phyloP scores from a whole-genome alignment of 2,888 invertebrate species.

The Zygaena filipendulae region DNA sequence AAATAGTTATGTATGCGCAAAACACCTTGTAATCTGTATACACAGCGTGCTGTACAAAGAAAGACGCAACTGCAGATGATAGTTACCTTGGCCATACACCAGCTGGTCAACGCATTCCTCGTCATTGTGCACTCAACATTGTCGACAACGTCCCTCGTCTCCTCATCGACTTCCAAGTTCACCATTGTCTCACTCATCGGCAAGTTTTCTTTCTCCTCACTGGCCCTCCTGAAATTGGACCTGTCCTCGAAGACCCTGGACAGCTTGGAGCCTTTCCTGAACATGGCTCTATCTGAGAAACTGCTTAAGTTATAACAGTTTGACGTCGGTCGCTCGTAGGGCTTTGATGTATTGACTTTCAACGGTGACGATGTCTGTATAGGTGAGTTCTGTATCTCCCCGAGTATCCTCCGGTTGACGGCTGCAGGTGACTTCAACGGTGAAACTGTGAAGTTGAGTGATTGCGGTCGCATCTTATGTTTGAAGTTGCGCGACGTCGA shows the following conservation, averaged over 20 bases:
- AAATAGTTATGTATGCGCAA: too few species aligned
- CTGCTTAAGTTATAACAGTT: too few species aligned
- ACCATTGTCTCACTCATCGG: constrained; percentile 30
- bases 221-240: constrained; percentile 38
- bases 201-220: constrained; percentile 38
- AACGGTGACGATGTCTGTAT: constrained; percentile 22
- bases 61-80: too few species aligned
- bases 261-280: constrained; percentile 34
- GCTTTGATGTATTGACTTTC: constrained; percentile 9
- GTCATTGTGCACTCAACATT: constrained; percentile 24
- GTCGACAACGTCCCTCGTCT: constrained; percentile 43
- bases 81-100: constrained; percentile 44
- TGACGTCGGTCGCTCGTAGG: too few species aligned
- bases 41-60: too few species aligned
- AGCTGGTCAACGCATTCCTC: constrained; percentile 22
- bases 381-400: constrained; percentile 29
- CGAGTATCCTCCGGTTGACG: constrained; percentile 40
- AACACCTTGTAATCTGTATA: too few species aligned
- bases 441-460: constrained; percentile 42
- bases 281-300: too few species aligned
- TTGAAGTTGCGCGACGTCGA: constrained; percentile 42
- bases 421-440: constrained; percentile 28
- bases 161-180: constrained; percentile 47
- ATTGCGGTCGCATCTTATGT: constrained; percentile 48
- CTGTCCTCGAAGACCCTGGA: constrained; percentile 45